Evolutionary conservation across 2,113 vertebrate genomes (phyloP).

Genomic region (Lagopus leucura): DNA sequence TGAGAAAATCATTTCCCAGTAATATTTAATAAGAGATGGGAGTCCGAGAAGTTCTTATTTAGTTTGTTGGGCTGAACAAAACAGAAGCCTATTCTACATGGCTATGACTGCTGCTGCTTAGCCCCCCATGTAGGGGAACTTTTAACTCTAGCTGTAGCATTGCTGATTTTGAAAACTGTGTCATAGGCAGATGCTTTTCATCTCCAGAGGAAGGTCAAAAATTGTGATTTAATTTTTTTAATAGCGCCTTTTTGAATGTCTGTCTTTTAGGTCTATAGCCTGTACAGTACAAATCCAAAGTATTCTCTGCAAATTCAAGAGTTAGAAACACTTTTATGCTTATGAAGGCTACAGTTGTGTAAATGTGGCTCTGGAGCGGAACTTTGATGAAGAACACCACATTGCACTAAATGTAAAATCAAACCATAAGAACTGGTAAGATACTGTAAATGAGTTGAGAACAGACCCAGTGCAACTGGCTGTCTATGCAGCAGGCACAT

Average conservation of each 20-base stretch:
- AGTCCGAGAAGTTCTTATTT: neutral
- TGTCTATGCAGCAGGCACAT: neutral
- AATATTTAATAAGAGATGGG: neutral
- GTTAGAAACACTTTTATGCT: neutral
- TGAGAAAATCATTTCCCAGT: neutral
- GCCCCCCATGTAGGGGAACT: neutral
- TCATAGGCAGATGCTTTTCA: neutral
- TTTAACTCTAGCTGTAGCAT: neutral
- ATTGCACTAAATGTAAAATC: neutral
- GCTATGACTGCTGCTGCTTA: neutral
- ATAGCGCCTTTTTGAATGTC: neutral
- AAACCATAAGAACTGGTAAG: neutral
- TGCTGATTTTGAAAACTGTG: neutral
- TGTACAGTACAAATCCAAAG: neutral
- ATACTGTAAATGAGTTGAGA: too few species aligned
- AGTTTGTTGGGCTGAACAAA: neutral
- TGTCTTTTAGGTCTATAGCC: neutral
- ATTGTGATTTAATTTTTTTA: neutral
- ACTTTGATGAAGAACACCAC: neutral
- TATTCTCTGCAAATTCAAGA: neutral
- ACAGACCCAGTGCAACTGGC: neutral
- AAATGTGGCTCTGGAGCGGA: neutral
- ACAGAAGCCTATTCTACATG: neutral
- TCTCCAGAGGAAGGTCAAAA: neutral
- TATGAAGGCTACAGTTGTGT: neutral